Evolutionary conservation across 2,797 vertebrate species (phyloP).

Genomic region (Bradypodion pumilum): DNA sequence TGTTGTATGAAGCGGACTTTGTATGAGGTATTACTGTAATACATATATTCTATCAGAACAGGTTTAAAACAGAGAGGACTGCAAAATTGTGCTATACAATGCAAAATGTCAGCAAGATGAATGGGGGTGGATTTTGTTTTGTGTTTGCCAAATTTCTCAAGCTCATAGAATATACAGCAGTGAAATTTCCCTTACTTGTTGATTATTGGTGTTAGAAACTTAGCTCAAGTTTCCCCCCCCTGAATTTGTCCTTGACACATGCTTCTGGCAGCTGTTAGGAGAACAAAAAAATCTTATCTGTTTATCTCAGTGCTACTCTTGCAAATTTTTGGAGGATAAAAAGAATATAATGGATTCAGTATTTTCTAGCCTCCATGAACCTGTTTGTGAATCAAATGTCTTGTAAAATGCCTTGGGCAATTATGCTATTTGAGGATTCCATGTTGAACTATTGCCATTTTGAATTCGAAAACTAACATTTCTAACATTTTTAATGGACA

Average conservation of each 20-base stretch:
- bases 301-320: constrained; percentile 2
- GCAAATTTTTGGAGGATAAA: background rate
- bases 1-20: too few species aligned
- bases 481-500: constrained; percentile 10
- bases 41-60: background rate
- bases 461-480: background rate
- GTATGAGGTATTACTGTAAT: too few species aligned
- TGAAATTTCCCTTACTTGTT: background rate
- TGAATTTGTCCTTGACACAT: background rate
- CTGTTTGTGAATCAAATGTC: constrained; percentile 22
- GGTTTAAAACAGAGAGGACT: background rate
- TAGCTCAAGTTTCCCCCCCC: background rate
- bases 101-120: background rate
- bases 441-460: background rate
- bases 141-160: background rate
- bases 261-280: background rate
- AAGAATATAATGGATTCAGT: background rate
- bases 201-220: background rate
- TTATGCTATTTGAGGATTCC: background rate
- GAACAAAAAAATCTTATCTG: background rate
- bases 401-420: constrained; percentile 1
- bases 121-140: background rate
- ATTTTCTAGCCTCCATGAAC: constrained; percentile 5
- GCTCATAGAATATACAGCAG: background rate
- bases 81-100: background rate